phyloP scores from a whole-genome alignment of 2,888 invertebrate species.

The Tipula helvola region DNA sequence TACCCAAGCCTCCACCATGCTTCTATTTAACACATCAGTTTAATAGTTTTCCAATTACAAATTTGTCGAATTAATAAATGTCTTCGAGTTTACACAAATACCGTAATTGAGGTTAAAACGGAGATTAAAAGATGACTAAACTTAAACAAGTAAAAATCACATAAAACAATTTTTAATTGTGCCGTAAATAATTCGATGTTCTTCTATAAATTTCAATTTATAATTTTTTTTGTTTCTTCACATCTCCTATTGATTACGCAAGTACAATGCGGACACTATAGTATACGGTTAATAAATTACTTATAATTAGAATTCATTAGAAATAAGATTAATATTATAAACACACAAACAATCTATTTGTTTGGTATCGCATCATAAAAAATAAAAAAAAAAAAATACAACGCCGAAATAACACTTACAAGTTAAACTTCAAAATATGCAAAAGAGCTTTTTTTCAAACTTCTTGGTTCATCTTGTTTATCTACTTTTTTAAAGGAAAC shows the following conservation, averaged over 20 bases:
- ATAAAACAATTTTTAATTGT: not conserved
- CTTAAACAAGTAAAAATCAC: not conserved
- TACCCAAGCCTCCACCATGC: too few relatives aligned
- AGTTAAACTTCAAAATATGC: not conserved
- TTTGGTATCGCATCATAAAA: not conserved
- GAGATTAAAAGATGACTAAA: not conserved
- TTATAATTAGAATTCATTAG: not conserved
- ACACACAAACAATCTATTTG: not conserved
- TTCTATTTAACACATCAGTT: not conserved
- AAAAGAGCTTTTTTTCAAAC: not conserved
- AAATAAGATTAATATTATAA: not conserved
- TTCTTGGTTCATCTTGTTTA: not conserved
- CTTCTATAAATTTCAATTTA: not conserved
- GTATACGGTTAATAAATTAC: not conserved
- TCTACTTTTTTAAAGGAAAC: not conserved
- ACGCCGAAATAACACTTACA: not conserved
- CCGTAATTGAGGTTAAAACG: not conserved
- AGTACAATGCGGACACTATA: not conserved
- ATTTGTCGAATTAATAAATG: not conserved
- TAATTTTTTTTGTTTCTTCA: not conserved
- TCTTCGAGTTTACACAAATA: not conserved
- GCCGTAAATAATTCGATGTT: not conserved
- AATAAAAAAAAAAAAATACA: not conserved
- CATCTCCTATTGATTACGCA: not conserved
- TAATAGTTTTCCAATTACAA: not conserved